Evolutionary conservation across 37 sponge, comb jelly and placozoan genomes (phyloP), one percentile per base, ranked within the genome.

Genomic region (Mnemiopsis leidyi): DNA sequence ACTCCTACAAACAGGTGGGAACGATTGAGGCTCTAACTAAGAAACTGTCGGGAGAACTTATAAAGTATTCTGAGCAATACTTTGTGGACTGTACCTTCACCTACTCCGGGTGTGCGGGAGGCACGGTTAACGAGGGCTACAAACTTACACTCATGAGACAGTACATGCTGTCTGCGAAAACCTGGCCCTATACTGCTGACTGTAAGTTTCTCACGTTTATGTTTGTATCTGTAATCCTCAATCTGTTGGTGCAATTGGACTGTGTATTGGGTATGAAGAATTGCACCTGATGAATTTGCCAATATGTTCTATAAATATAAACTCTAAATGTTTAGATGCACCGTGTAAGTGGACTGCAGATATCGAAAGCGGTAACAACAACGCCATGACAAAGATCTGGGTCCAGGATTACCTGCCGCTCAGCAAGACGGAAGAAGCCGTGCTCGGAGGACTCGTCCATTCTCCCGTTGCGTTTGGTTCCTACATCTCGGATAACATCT

Each of bases 381-480:
- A 85, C 29, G 90, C 38, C 23, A 38, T 85, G 40, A 38, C 40
- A 5, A 85, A 85, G 61, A 39, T 85, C 0, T 85, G 48, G 39
- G n/a, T 38, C 0, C 36, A 38, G 48, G 36, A 39, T 39, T 85
- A 40, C 29, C 1, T 33, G 61, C 48, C 61, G 40, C 90, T 85
- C 24, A 5, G 38, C 0, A 28, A 85, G 7, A 39, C 2, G 0
- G 90, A 85, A 29, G 90, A 85, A 1, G 24, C 29, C 26, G 23
- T 85, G 0, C 48, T 85, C 0, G n/a, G 1, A 23, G 48, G 48
- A 16, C 90, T 85, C 3, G n/a, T n/a, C 1, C 38, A 7, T 21
- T 85, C 90, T 29, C 90, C 90, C 7, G 48, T 85, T 28, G 90
- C 90, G 0, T 85, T 85, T 61, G 26, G 24, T 0, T 85, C 36